These are phyloP conservation scores for Eledona agricola DNA, from an alignment of 2,888 invertebrate genomes.

Conservation along the genomic window DNA sequence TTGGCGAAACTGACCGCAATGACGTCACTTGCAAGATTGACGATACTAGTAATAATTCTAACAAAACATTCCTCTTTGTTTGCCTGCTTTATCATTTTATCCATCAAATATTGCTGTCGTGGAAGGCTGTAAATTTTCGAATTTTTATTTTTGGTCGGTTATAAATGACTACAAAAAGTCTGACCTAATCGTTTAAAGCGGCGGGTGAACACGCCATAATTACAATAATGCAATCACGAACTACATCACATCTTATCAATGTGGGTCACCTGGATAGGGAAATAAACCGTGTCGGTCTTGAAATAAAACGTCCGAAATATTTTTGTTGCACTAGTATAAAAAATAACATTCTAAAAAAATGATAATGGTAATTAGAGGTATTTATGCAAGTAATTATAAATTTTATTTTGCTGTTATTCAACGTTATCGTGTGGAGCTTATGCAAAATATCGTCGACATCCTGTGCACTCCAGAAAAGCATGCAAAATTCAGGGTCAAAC, in stretches of 20 bases:
- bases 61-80: background rate
- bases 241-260: conserved; percentile 38
- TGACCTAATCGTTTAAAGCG: conserved; percentile 16
- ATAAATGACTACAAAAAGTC: conserved; percentile 22
- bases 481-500: conserved; percentile 12
- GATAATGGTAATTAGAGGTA: no score
- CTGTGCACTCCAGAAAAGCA: no score
- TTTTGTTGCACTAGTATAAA: conserved; percentile 6
- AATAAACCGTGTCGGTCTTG: conserved; percentile 28
- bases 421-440: no score
- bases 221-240: conserved; percentile 27
- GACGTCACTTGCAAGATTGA: conserved; percentile 31
- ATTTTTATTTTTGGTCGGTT: conserved; percentile 4
- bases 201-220: conserved; percentile 31
- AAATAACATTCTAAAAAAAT: no score
- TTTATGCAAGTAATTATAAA: no score
- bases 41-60: conserved; percentile 3
- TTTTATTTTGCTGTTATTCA: no score
- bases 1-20: conserved; percentile 35
- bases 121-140: background rate
- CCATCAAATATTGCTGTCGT: background rate
- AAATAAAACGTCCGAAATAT: conserved; percentile 17
- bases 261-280: conserved; percentile 37
- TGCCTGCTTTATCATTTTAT: background rate
- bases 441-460: no score